These are phyloP conservation scores for Tachuris rubrigastra DNA, from an alignment of 2,113 vertebrate genomes.

Conservation along the genomic window DNA sequence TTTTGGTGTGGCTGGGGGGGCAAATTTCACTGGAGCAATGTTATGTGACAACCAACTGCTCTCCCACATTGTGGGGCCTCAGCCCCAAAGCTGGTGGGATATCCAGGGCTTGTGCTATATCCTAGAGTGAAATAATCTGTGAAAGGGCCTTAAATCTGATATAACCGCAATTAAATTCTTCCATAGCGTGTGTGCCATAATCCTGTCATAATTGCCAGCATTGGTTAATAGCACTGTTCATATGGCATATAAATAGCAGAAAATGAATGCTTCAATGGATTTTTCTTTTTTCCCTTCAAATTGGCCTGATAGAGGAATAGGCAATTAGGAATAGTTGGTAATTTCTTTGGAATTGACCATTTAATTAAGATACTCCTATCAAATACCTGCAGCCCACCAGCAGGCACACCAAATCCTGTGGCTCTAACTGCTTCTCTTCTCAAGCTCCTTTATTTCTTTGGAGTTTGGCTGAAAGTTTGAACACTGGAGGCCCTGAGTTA, in stretches of 20 bases:
- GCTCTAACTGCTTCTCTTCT: neutral
- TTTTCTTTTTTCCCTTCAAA: neutral
- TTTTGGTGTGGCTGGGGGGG: slow-evolving; percentile 23
- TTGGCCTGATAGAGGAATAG: neutral
- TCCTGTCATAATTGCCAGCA: neutral
- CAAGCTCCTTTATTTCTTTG: neutral
- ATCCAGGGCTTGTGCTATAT: neutral
- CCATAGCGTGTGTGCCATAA: neutral
- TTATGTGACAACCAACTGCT: slow-evolving; percentile 10
- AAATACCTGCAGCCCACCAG: neutral
- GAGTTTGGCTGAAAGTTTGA: neutral
- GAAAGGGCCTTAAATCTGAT: neutral
- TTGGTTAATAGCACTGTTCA: neutral
- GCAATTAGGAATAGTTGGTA: neutral
- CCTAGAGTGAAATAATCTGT: neutral
- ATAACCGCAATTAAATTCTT: neutral
- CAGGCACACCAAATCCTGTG: neutral
- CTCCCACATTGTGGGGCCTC: neutral
- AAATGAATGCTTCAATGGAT: neutral
- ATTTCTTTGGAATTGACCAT: neutral
- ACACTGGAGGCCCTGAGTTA: neutral
- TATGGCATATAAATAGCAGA: neutral
- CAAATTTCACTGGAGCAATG: slow-evolving; percentile 29
- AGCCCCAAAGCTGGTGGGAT: neutral
- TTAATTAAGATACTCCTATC: neutral